Base-by-base conservation (phyloP, 2,888 invertebrate species). In the Nowickia ferox region DNA sequence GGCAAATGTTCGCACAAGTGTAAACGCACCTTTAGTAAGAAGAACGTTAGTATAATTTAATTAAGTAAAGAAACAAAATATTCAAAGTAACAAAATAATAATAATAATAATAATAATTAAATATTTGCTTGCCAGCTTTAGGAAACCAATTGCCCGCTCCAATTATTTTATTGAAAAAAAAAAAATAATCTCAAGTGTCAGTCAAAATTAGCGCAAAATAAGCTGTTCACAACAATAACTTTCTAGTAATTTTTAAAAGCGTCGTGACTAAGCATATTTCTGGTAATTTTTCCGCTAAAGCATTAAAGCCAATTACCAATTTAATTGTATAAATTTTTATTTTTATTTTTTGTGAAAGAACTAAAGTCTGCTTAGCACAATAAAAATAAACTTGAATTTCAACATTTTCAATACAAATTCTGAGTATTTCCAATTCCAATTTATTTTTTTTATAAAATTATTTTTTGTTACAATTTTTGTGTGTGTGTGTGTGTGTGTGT, bases 191-290 rank as follows among this genome's bases (percentile, higher is more conserved):
- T 68, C 66, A 59, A 69, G 42, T 71, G 65, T 51, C 57, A 38
- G 66, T 57, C 22, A 46, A 76, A 69, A 40, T 71, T 38, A 22
- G n/a, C 53, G 30, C 63, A 44, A 63, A 69, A 71, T 63, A 68
- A 66, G 59, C 48, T 40, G 48, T 48, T 17, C 48, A 59, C 13
- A 48, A 80, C 13, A 76, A 65, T 75, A 72, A 80, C 59, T 80
- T 80, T 80, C 61, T 77, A 80, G 80, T 80, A 76, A 59, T 68
- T 22, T 68, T 61, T 72, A 77, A 84, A 72, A 59, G 44, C 53
- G n/a, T 11, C 48, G 66, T 80, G 80, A 76, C 80, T 19, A 59
- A 51, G 75, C 80, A 80, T 48, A 51, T 65, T 69, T 71, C 10
- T 40, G 22, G 3, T 68, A 22, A 48, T 15, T 71, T 53, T 71